These are phyloP conservation scores for Percopsis transmontana DNA, from an alignment of 2,113 vertebrate species.

Conservation along the genomic window DNA sequence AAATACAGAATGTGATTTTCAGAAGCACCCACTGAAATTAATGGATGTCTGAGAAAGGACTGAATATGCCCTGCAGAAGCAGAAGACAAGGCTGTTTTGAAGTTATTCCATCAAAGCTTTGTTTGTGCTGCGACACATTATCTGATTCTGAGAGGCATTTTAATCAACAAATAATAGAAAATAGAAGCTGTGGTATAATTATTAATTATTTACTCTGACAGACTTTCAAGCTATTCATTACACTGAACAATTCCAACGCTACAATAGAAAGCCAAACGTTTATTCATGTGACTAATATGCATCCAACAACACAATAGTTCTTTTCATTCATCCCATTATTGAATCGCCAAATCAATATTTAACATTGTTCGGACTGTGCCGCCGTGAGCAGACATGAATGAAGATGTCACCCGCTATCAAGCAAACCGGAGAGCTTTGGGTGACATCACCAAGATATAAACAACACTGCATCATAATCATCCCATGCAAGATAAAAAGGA, in stretches of 20 bases:
- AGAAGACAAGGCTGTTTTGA: not conserved
- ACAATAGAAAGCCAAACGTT: not conserved
- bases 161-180: too few relatives aligned
- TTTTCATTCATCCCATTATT: slow-evolving; percentile 10
- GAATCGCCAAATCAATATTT: slow-evolving; percentile 21
- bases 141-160: too few relatives aligned
- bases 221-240: not conserved
- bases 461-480: slow-evolving; percentile 22
- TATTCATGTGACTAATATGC: not conserved
- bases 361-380: slow-evolving; percentile 19
- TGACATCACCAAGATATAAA: slow-evolving; percentile 22
- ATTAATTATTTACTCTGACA: not conserved
- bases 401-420: slow-evolving; percentile 28
- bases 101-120: too few relatives aligned
- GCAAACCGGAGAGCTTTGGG: slow-evolving; percentile 24
- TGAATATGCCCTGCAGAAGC: not conserved
- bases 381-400: slow-evolving; percentile 20
- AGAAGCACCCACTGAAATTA: slow-evolving; percentile 7
- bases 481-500: not conserved
- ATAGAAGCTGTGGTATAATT: too few relatives aligned
- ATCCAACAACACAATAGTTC: not conserved
- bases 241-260: too few relatives aligned
- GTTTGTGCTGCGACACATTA: too few relatives aligned
- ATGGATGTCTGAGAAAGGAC: slow-evolving; percentile 4
- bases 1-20: slow-evolving; percentile 70